A percentile compares a stretch with the other conserved stretches of the same genome.
Evolutionary conservation across 2,888 invertebrate genomes (phyloP).

Genomic region (Nowickia ferox): DNA sequence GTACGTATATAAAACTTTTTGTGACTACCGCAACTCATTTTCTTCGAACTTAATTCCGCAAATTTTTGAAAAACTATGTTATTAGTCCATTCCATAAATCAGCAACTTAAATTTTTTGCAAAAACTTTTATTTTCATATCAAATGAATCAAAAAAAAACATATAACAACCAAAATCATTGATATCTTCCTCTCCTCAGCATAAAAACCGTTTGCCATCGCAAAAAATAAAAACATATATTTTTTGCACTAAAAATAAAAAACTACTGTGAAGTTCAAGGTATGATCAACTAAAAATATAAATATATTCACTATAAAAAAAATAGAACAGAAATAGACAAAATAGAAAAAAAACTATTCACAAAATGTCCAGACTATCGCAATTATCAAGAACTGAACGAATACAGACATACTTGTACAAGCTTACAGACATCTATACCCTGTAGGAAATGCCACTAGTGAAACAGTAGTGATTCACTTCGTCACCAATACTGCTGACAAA

Average conservation of each 20-base stretch:
- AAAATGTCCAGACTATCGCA: slow-evolving; percentile 2
- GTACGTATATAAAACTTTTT: neutral
- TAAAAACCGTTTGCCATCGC: neutral
- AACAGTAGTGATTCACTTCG: too few species aligned
- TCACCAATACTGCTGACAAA: too few species aligned
- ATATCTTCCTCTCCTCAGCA: neutral
- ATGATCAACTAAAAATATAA: slow-evolving; percentile 73
- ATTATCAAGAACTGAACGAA: neutral
- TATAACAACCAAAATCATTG: slow-evolving; percentile 45
- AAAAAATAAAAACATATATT: slow-evolving; percentile 24
- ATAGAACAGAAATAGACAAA: neutral
- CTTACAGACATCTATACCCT: neutral
- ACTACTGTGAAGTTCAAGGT: slow-evolving; percentile 82
- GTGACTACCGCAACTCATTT: slow-evolving; percentile 1
- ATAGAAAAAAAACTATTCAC: slow-evolving; percentile 12
- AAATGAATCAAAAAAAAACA: slow-evolving; percentile 1
- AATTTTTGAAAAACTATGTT: neutral
- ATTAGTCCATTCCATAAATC: slow-evolving; percentile 27
- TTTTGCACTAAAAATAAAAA: slow-evolving; percentile 76
- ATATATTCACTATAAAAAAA: slow-evolving; percentile 19
- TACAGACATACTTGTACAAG: neutral
- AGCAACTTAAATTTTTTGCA: slow-evolving; percentile 15
- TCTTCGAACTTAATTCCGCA: neutral
- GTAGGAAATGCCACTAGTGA: too few species aligned
- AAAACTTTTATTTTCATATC: slow-evolving; percentile 40